These are phyloP conservation scores for Falco cherrug DNA, from an alignment of 2,797 vertebrate species.

Conservation along the genomic window DNA sequence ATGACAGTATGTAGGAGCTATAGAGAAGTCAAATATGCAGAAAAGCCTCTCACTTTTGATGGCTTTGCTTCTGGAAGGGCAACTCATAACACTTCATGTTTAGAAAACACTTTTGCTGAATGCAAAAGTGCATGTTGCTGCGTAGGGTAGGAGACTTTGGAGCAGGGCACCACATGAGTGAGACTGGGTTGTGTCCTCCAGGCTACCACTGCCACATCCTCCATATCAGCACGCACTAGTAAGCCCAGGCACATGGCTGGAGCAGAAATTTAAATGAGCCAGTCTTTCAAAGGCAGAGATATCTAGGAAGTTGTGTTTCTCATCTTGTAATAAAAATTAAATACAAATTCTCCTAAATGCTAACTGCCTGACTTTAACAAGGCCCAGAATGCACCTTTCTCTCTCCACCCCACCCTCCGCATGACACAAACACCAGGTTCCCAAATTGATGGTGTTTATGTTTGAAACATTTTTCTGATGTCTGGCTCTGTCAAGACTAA, in stretches of 20 bases:
- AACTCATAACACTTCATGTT: accelerated
- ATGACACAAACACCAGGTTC: constrained; percentile 56
- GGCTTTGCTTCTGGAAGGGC: background rate
- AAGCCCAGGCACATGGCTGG: background rate
- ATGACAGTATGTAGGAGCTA: background rate
- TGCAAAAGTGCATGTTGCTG: background rate
- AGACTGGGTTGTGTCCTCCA: background rate
- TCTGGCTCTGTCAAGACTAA: constrained; percentile 82
- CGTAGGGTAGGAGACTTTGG: background rate
- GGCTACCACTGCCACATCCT: background rate
- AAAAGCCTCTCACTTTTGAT: background rate
- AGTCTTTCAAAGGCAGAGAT: background rate
- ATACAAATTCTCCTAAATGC: constrained; percentile 32
- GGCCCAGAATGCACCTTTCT: constrained; percentile 47
- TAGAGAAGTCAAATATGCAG: background rate
- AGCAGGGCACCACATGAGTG: background rate
- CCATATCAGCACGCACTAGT: background rate
- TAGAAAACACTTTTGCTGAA: background rate
- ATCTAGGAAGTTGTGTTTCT: constrained; percentile 35
- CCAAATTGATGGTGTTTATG: constrained; percentile 75
- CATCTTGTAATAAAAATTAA: constrained; percentile 52
- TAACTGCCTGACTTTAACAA: constrained; percentile 41
- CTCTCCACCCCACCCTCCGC: background rate
- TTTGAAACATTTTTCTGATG: constrained; percentile 77
- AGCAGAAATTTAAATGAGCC: background rate